Evolutionary conservation across 23 tunicate species (phyloP).

Genomic region (Phallusia fumigata): DNA sequence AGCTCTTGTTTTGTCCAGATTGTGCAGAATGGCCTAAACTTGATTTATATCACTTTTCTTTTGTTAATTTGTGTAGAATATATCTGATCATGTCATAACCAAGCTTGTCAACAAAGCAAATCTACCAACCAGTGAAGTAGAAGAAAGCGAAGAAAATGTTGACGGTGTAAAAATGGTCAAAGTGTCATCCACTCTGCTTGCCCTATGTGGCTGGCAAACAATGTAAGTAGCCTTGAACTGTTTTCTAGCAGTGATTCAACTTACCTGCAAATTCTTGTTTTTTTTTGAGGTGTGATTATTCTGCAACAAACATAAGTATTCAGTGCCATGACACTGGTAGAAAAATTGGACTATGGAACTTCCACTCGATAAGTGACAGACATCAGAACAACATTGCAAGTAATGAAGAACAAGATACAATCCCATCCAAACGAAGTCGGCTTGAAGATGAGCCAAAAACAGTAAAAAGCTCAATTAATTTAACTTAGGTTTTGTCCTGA

Average conservation of each 20-base stretch:
- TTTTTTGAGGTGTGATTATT: slow-evolving; percentile 11
- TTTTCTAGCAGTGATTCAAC: neutral
- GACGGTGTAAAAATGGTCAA: neutral
- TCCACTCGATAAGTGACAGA: slow-evolving; percentile 27
- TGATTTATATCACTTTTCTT: neutral
- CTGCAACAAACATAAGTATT: slow-evolving; percentile 10
- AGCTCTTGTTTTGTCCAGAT: too few species aligned
- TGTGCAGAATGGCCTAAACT: too few species aligned
- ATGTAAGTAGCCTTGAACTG: slow-evolving; percentile 11
- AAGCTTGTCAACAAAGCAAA: neutral
- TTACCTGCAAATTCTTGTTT: neutral
- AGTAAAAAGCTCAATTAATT: neutral
- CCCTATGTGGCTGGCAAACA: slow-evolving; percentile 84
- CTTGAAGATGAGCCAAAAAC: neutral
- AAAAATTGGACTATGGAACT: slow-evolving; percentile 63
- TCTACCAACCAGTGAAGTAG: slow-evolving; percentile 2
- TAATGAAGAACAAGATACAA: neutral
- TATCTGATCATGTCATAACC: slow-evolving; percentile 1
- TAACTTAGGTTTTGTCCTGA: neutral
- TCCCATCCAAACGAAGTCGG: slow-evolving; percentile 15
- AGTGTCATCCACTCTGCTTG: slow-evolving; percentile 45
- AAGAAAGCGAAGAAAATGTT: neutral
- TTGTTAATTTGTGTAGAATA: neutral
- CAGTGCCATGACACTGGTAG: slow-evolving; percentile 45
- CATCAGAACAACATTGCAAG: neutral